Evolutionary conservation across 2,888 invertebrate genomes (phyloP), one percentile per base, ranked within the genome.

Genomic region (Oeneis ivallda): DNA sequence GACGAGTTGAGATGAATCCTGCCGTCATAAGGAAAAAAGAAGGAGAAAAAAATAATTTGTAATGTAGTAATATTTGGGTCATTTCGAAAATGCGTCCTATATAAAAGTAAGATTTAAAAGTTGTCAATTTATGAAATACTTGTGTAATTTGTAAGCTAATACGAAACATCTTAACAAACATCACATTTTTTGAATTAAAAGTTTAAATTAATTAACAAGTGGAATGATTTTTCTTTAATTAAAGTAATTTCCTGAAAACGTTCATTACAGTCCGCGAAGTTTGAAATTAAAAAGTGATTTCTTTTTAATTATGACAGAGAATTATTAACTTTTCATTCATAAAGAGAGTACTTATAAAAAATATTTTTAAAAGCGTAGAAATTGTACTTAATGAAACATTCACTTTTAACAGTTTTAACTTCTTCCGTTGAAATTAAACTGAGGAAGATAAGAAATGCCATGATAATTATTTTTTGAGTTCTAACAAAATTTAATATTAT

Each of bases 301-400:
- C 52, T 39, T 59, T 64, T 64, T 64, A 64, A 64, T 64, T 64
- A 59, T 53, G 57, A 53, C 34, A 43, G 58, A 59, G 59, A 39
- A 37, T 54, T 39, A 37, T 54, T 37, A 37, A 37, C 54, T 54
- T 54, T 54, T 37, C 34, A 17, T 54, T 54, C 15, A 9, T 9
- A 15, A 34, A 37, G 37, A 53, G 15, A 37, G 15, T 37, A n/a
- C n/a, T n/a, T n/a, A 37, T 37, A 37, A 53, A 15, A n/a, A 17
- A 54, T 17, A 53, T 37, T 8, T 8, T 8, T 37, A 10, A 17
- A 54, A 10, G 9, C 9, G 15, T 9, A 37, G 37, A 34, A 37
- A 34, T 53, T 53, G 0, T 15, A 53, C 15, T 37, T 53, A 53
- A 37, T 53, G 13, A 15, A 37, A 37, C 15, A 39, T 54, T 17